These are phyloP conservation scores for Caenorhabditis sp. DNA, from an alignment of 2,888 invertebrate species.

Conservation along the genomic window DNA sequence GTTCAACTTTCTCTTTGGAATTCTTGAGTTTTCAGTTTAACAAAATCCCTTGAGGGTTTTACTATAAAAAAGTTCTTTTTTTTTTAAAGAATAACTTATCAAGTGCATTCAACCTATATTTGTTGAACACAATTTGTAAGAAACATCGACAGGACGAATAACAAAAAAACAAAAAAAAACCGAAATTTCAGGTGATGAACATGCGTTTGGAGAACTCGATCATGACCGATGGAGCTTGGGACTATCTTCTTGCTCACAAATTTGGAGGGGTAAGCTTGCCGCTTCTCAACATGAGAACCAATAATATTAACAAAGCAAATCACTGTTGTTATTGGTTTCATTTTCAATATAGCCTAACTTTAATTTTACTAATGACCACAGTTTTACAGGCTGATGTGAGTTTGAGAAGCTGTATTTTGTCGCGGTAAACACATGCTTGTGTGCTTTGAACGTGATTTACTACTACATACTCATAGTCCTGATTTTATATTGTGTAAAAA, in stretches of 20 bases:
- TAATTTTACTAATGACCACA: neutral
- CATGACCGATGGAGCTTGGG: slow-evolving; percentile 86
- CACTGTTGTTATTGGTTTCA: no score
- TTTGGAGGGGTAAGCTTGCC: slow-evolving; percentile 83
- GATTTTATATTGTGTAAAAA: neutral
- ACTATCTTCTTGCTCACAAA: slow-evolving; percentile 87
- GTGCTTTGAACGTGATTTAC: neutral
- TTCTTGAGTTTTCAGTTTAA: no score
- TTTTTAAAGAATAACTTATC: no score
- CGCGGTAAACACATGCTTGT: slow-evolving; percentile 6
- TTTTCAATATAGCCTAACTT: no score
- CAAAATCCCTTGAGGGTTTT: no score
- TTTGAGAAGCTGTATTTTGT: slow-evolving; percentile 3
- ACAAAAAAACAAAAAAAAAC: neutral
- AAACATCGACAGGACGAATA: no score
- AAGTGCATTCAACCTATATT: no score
- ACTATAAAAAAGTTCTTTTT: no score
- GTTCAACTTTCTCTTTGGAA: no score
- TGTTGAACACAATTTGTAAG: no score
- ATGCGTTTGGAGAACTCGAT: slow-evolving; percentile 82
- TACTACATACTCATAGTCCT: neutral
- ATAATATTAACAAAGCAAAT: no score
- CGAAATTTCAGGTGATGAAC: slow-evolving; percentile 78
- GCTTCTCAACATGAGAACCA: neutral
- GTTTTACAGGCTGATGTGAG: slow-evolving; percentile 39